These are phyloP conservation scores for Psilopsiagon aymara DNA, from an alignment of 2,113 vertebrate species.

Conservation along the genomic window DNA sequence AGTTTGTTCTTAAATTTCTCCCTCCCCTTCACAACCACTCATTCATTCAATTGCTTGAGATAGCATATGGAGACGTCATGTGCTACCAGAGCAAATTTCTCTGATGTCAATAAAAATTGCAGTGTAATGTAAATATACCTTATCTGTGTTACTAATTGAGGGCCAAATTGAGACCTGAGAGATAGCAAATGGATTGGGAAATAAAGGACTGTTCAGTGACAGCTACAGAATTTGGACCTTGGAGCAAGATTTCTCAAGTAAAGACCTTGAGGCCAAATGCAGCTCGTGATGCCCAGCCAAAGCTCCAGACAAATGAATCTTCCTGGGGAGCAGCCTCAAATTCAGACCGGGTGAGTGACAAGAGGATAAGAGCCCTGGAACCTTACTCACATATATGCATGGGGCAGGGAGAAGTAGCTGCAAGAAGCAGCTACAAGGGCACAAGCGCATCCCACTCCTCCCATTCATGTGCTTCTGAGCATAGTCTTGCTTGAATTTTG, in stretches of 20 bases:
- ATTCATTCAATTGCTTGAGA: not conserved
- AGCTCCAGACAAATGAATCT: slow-evolving; percentile 3
- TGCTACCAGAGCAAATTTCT: not conserved
- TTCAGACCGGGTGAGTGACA: not conserved
- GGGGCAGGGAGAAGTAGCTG: not conserved
- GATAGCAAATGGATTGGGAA: not conserved
- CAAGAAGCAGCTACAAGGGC: not conserved
- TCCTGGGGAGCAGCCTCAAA: not conserved
- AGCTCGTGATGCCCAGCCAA: not conserved
- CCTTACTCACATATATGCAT: not conserved
- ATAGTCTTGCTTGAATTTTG: not conserved
- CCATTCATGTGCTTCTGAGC: not conserved
- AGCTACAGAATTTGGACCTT: not conserved
- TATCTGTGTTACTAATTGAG: not conserved
- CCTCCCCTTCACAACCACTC: not conserved
- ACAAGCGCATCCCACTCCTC: not conserved
- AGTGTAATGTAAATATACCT: not conserved
- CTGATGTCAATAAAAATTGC: not conserved
- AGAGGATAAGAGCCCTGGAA: not conserved
- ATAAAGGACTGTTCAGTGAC: not conserved
- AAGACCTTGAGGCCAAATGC: slow-evolving; percentile 32
- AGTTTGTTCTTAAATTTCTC: not conserved
- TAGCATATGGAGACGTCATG: not conserved
- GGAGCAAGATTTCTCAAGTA: slow-evolving; percentile 22
- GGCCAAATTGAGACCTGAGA: not conserved